These are phyloP conservation scores for Ctenochaetus hawaiiensis DNA, from an alignment of 2,797 vertebrate species.

Conservation along the genomic window DNA sequence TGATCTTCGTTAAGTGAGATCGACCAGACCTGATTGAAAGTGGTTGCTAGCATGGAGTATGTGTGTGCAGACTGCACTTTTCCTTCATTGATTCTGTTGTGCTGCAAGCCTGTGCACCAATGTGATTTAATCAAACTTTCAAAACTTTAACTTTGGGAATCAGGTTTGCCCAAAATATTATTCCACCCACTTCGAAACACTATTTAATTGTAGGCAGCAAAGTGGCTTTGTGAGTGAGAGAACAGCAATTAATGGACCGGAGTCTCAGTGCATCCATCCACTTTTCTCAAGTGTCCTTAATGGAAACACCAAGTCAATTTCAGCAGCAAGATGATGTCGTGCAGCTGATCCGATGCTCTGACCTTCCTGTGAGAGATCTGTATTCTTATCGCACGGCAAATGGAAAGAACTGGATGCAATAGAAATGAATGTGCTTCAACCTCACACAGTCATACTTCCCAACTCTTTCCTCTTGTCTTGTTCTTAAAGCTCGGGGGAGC, in stretches of 20 bases:
- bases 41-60: too few relatives aligned
- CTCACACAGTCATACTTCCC: conserved; percentile 28
- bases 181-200: not conserved
- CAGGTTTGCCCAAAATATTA: not conserved
- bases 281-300: conserved; percentile 7
- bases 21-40: too few relatives aligned
- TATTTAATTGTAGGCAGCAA: not conserved
- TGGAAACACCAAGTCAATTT: conserved; percentile 23
- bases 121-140: too few relatives aligned
- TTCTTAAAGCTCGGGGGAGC: conserved; percentile 62
- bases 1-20: too few relatives aligned
- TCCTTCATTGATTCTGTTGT: too few relatives aligned
- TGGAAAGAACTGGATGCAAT: conserved; percentile 15
- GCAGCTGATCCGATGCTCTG: conserved; percentile 19
- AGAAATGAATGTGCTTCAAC: conserved; percentile 43
- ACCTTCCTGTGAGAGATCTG: conserved; percentile 28
- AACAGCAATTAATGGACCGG: not conserved
- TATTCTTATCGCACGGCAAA: conserved; percentile 9
- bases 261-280: not conserved
- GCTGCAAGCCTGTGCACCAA: too few relatives aligned
- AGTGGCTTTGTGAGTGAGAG: not conserved
- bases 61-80: too few relatives aligned
- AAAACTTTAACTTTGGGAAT: not conserved
- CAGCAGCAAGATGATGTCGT: not conserved
- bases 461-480: conserved; percentile 37